These are phyloP conservation scores for Alfaro cultratus DNA, from an alignment of 2,797 vertebrate genomes.

Conservation along the genomic window DNA sequence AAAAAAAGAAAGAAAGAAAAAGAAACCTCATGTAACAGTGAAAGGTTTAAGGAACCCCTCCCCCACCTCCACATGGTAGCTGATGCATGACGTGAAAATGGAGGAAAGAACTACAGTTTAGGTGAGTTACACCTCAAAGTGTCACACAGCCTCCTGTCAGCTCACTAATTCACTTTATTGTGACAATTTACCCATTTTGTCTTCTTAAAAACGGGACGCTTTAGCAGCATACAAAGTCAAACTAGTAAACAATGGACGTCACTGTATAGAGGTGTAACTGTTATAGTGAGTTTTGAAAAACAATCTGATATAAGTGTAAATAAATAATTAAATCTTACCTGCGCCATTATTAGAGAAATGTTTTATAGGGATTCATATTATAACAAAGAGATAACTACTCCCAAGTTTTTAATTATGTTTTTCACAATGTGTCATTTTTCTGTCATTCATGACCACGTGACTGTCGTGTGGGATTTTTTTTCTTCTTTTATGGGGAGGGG, in stretches of 20 bases:
- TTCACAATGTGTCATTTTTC: constrained; percentile 3
- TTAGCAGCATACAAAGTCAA: neutral
- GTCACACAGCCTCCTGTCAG: neutral
- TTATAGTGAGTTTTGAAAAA: constrained; percentile 1
- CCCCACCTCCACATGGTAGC: constrained; percentile 77
- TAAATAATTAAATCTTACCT: neutral
- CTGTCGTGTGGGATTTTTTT: constrained; percentile 9
- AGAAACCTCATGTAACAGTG: constrained; percentile 66
- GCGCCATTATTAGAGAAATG: neutral
- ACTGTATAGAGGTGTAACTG: constrained; percentile 8
- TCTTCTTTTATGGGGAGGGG: neutral
- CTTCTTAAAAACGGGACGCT: neutral
- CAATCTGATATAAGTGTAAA: neutral
- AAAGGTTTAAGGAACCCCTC: constrained; percentile 69
- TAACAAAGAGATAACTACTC: neutral
- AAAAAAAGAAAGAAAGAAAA: constrained; percentile 20
- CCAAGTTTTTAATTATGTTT: neutral
- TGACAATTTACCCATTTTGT: neutral
- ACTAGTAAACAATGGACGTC: neutral
- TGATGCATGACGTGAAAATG: constrained; percentile 48
- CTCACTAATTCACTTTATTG: neutral
- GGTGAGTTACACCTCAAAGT: constrained; percentile 25
- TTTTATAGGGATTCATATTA: neutral
- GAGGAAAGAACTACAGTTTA: constrained; percentile 32
- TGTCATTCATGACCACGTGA: constrained; percentile 66